phyloP scores from a whole-genome alignment of 2,113 vertebrate species.

The Leucoraja erinaceus region DNA sequence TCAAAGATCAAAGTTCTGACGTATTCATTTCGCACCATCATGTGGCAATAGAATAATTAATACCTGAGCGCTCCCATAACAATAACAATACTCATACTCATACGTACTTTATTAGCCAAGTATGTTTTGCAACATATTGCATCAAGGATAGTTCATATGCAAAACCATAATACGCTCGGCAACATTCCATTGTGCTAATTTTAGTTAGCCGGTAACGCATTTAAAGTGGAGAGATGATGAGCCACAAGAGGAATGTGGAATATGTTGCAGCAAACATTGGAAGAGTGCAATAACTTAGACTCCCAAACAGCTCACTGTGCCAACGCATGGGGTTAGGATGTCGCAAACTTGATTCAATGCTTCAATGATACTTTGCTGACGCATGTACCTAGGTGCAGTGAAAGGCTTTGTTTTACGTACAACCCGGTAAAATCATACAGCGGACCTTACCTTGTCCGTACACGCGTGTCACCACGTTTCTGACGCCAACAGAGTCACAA shows the following conservation, averaged over 20 bases:
- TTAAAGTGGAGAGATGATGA: neutral
- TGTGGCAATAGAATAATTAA: neutral
- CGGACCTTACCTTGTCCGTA: too few relatives aligned
- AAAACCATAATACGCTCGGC: neutral
- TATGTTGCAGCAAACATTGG: neutral
- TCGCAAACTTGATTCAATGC: too few relatives aligned
- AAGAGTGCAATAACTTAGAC: neutral
- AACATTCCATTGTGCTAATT: neutral
- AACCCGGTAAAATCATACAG: too few relatives aligned
- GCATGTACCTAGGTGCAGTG: too few relatives aligned
- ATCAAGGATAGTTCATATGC: neutral
- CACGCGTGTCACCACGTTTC: too few relatives aligned
- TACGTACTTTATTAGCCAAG: too few relatives aligned
- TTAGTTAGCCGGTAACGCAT: neutral
- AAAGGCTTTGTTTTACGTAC: too few relatives aligned
- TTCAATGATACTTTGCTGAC: too few relatives aligned
- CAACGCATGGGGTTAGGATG: neutral
- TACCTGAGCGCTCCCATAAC: neutral
- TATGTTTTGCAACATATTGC: neutral
- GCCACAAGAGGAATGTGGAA: neutral
- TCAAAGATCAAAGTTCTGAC: neutral
- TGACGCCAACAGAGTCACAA: too few relatives aligned
- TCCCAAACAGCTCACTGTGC: neutral
- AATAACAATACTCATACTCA: neutral
- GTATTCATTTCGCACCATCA: neutral